Evolutionary conservation across 2,888 invertebrate species (phyloP).

Genomic region (Sepiola atlantica): DNA sequence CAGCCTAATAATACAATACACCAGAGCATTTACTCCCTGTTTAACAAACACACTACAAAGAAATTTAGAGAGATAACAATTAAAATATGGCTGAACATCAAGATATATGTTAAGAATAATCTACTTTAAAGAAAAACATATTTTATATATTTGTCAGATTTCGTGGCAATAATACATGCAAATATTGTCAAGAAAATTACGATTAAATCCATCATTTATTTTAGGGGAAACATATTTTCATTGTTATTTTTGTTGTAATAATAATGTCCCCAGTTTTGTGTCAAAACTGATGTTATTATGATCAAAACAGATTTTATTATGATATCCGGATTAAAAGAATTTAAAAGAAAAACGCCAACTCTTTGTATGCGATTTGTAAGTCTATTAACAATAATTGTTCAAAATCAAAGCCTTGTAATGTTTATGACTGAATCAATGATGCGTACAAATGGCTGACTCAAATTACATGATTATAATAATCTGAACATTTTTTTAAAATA

Average conservation of each 20-base stretch:
- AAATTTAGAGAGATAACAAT: no score
- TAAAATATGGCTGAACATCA: no score
- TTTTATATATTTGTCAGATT: not conserved
- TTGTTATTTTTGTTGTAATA: not conserved
- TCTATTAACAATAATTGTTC: slow-evolving; percentile 4
- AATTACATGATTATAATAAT: slow-evolving; percentile 32
- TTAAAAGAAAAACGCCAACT: not conserved
- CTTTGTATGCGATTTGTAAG: slow-evolving; percentile 32
- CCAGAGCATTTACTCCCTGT: no score
- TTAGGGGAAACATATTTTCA: not conserved
- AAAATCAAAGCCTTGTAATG: not conserved
- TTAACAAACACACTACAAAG: no score
- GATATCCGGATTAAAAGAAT: not conserved
- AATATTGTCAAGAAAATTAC: not conserved
- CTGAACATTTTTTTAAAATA: not conserved
- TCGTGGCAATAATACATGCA: not conserved
- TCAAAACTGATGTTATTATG: not conserved
- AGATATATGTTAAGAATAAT: not conserved
- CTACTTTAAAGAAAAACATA: not conserved
- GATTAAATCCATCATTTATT: not conserved
- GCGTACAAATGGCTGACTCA: slow-evolving; percentile 14
- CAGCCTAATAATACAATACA: no score
- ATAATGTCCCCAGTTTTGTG: not conserved
- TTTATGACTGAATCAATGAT: not conserved
- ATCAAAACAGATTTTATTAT: not conserved